phyloP scores from a whole-genome alignment of 2,797 vertebrate genomes.

The Echiichthys vipera region DNA sequence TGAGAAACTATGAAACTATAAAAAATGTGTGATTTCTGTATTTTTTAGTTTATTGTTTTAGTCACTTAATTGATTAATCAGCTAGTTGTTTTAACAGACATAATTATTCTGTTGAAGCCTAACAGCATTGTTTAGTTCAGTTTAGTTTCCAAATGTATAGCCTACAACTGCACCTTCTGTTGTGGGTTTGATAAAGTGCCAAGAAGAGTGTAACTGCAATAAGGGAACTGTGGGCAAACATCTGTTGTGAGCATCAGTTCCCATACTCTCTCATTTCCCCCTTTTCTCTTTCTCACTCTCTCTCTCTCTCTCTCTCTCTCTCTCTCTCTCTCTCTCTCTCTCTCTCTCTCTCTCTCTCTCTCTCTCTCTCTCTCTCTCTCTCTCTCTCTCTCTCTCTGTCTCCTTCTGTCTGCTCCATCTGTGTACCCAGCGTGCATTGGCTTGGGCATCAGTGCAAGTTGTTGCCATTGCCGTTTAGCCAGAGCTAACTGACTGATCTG shows the following conservation, averaged over 20 bases:
- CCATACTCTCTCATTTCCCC: constrained; percentile 54
- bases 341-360: constrained; percentile 63
- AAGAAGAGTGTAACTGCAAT: constrained; percentile 73
- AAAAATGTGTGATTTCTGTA: neutral
- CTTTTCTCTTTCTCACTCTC: too few relatives aligned
- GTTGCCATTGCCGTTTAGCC: constrained; percentile 73
- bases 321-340: constrained; percentile 72
- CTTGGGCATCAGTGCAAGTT: constrained; percentile 58
- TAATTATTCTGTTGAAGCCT: too few relatives aligned
- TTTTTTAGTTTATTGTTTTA: neutral
- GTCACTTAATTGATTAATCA: neutral
- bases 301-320: constrained; percentile 30
- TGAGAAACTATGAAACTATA: neutral
- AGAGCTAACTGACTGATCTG: constrained; percentile 75
- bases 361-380: constrained; percentile 30
- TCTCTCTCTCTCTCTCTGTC: constrained; percentile 49
- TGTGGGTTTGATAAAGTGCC: constrained; percentile 73
- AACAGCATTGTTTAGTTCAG: constrained; percentile 56
- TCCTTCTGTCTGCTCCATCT: constrained; percentile 85
- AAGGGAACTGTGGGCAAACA: constrained; percentile 81
- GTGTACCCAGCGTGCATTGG: constrained; percentile 81
- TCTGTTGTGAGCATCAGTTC: constrained; percentile 79
- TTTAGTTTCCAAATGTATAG: constrained; percentile 58
- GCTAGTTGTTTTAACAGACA: neutral
- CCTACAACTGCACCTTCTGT: constrained; percentile 65